phyloP scores from a whole-genome alignment of 2,888 invertebrate genomes.

The Bedellia somnulentella region DNA sequence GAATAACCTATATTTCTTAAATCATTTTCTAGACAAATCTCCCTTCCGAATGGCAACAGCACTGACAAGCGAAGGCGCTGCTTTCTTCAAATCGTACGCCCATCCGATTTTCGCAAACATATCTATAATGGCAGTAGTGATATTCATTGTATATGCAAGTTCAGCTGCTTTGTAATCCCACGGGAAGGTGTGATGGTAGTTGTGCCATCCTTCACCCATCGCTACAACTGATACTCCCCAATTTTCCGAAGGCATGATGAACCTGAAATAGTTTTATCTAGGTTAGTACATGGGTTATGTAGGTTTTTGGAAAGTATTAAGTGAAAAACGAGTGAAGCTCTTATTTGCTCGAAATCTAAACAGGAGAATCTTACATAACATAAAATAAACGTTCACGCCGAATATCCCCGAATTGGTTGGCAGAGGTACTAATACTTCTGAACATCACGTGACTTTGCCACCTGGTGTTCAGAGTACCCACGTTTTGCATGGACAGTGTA shows the following conservation, averaged over 20 bases:
- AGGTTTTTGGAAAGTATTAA: too few species aligned
- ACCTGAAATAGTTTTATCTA: conserved; percentile 54
- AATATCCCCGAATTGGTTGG: too few species aligned
- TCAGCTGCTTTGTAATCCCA: conserved; percentile 93
- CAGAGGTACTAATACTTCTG: too few species aligned
- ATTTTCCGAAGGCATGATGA: conserved; percentile 80
- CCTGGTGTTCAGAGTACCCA: too few species aligned
- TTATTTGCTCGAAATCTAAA: too few species aligned
- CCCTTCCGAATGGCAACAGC: conserved; percentile 58
- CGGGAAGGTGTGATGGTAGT: conserved; percentile 92
- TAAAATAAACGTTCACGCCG: too few species aligned
- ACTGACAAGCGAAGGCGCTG: conserved; percentile 56
- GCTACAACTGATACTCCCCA: conserved; percentile 70
- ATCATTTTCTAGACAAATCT: conserved; percentile 16
- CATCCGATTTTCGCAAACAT: conserved; percentile 70
- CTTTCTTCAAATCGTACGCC: conserved; percentile 76
- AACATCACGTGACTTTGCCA: too few species aligned
- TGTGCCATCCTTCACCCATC: conserved; percentile 91
- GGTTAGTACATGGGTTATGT: too few species aligned
- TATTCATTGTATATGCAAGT: conserved; percentile 70
- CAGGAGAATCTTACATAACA: too few species aligned
- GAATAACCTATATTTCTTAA: too few species aligned
- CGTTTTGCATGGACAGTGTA: too few species aligned
- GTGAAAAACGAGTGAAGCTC: too few species aligned
- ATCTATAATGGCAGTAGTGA: conserved; percentile 71